These are phyloP conservation scores for Cardinalis cardinalis DNA, from an alignment of 2,113 vertebrate species.

Conservation along the genomic window DNA sequence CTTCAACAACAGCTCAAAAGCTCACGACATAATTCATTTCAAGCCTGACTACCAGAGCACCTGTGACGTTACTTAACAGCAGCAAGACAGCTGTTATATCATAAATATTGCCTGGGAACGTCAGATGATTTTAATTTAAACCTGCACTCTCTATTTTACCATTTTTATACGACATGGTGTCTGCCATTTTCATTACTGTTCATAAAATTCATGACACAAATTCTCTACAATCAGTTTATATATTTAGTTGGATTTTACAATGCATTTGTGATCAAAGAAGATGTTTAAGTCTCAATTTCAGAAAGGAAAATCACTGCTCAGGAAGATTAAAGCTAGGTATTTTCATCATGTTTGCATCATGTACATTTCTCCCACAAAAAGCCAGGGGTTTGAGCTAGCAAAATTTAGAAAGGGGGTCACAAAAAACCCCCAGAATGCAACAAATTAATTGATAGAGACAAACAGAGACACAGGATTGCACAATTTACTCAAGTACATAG, in stretches of 20 bases:
- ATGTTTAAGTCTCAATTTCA: background rate
- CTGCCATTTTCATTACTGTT: background rate
- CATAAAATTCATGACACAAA: background rate
- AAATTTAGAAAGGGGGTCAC: background rate
- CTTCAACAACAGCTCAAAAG: background rate
- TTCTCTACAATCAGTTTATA: background rate
- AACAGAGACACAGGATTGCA: background rate
- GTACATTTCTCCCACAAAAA: background rate
- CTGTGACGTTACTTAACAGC: background rate
- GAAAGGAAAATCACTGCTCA: background rate
- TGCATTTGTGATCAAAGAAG: background rate
- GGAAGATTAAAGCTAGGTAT: background rate
- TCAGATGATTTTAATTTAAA: background rate
- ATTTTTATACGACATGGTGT: background rate
- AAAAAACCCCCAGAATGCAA: rapidly evolving
- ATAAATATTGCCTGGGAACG: background rate
- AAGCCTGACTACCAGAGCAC: background rate
- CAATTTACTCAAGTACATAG: background rate
- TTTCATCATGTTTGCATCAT: background rate
- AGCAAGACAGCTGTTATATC: background rate
- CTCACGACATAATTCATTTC: background rate
- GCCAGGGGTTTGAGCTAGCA: background rate
- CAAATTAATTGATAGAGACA: background rate
- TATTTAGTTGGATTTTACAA: background rate
- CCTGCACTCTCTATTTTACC: background rate